Percentiles rank a stretch among this genome's conserved stretches.
Conservation (phyloP, 2,113 vertebrate genomes). For the Sterna hirundo region DNA sequence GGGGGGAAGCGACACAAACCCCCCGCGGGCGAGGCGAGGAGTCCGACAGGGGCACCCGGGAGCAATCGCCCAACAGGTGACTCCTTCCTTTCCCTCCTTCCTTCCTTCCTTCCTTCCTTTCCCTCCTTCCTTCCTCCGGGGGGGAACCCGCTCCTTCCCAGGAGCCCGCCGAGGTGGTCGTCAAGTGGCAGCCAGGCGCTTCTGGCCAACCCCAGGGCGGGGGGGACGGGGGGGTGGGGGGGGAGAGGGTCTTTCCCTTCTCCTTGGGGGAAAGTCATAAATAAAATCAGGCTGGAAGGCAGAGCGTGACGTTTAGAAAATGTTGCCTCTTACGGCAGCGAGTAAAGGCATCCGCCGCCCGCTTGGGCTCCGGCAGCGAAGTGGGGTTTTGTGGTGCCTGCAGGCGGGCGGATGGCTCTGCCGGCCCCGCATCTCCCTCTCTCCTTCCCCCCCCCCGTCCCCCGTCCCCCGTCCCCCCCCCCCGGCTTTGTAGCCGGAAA, state of each 20-base stretch:
- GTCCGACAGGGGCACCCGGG: slow-evolving; percentile 61
- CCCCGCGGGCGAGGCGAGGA: slow-evolving; percentile 39
- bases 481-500: slow-evolving; percentile 18
- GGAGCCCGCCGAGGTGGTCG: slow-evolving; percentile 69
- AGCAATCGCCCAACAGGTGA: slow-evolving; percentile 79
- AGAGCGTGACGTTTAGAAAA: slow-evolving; percentile 44
- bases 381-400: neutral
- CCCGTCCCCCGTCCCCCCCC: neutral
- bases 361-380: neutral
- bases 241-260: slow-evolving; percentile 34
- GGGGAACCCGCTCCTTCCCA: slow-evolving; percentile 3
- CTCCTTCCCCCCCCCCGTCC: neutral
- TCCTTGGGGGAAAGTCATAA: slow-evolving; percentile 53
- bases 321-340: slow-evolving; percentile 34
- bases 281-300: slow-evolving; percentile 59
- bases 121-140: neutral
- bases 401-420: neutral
- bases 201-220: slow-evolving; percentile 55
- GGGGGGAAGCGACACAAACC: neutral
- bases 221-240: neutral
- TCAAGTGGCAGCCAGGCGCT: slow-evolving; percentile 72
- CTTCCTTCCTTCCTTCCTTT: neutral
- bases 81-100: neutral
- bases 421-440: neutral
- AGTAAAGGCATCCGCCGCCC: slow-evolving; percentile 7